phyloP scores from a whole-genome alignment of 2,888 invertebrate species.

The Dicroscelio sp. region DNA sequence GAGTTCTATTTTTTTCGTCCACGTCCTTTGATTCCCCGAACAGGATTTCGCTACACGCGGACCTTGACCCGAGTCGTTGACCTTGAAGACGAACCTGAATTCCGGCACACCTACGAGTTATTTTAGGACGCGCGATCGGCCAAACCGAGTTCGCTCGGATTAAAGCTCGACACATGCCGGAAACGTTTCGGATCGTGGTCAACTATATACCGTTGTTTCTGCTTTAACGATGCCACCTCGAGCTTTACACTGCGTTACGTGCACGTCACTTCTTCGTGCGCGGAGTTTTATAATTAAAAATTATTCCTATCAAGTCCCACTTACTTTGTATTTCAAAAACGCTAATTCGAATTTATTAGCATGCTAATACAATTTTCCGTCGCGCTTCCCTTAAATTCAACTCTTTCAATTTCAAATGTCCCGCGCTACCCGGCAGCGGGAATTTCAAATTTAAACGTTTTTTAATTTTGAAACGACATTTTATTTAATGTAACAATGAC shows the following conservation, averaged over 20 bases:
- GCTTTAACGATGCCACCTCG: constrained; percentile 62
- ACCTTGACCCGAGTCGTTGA: constrained; percentile 78
- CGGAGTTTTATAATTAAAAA: constrained; percentile 38
- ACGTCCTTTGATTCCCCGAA: too few relatives aligned
- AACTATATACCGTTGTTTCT: constrained; percentile 89
- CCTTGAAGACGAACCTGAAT: constrained; percentile 76
- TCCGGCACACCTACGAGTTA: constrained; percentile 81
- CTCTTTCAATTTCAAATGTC: too few relatives aligned
- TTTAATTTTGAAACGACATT: too few relatives aligned
- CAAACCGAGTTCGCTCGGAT: constrained; percentile 69
- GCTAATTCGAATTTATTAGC: not conserved
- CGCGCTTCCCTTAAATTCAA: too few relatives aligned
- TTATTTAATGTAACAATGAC: too few relatives aligned
- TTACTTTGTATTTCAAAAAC: not conserved
- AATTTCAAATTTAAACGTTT: too few relatives aligned
- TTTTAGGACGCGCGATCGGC: constrained; percentile 82
- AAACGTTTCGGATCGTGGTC: constrained; percentile 90
- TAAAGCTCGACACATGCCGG: constrained; percentile 87
- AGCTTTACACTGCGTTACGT: constrained; percentile 56
- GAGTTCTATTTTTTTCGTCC: not conserved
- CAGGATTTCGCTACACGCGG: constrained; percentile 32
- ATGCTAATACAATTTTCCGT: too few relatives aligned
- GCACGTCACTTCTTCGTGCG: constrained; percentile 37
- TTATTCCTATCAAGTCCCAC: not conserved
- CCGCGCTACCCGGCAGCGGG: too few relatives aligned